phyloP scores from a whole-genome alignment of 1,140 invertebrate species.

The Drosophila micromelanica region DNA sequence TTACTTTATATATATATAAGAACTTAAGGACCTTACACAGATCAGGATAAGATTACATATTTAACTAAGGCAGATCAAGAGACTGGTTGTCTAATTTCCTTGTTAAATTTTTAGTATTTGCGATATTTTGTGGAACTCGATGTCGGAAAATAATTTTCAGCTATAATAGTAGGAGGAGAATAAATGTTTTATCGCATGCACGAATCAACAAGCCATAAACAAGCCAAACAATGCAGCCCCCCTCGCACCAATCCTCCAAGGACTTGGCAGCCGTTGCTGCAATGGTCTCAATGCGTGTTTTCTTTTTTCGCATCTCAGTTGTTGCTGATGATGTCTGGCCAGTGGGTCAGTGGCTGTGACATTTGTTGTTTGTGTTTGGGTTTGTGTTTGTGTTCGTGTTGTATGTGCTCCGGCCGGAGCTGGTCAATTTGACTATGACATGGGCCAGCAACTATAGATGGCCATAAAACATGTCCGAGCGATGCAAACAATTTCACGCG shows the following conservation, averaged over 20 bases:
- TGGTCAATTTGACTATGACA: slow-evolving; percentile 78
- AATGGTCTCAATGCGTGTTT: slow-evolving; percentile 32
- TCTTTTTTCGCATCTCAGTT: slow-evolving; percentile 15
- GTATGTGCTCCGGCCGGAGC: slow-evolving; percentile 35
- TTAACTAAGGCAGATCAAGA: too few species aligned
- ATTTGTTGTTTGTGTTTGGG: slow-evolving; percentile 46
- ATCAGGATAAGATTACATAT: too few species aligned
- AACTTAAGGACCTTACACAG: too few species aligned
- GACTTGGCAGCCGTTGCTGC: slow-evolving; percentile 42
- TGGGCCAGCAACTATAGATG: slow-evolving; percentile 46
- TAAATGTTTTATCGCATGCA: slow-evolving; percentile 62
- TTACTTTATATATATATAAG: background rate
- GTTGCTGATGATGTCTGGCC: slow-evolving; percentile 30
- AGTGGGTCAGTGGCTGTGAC: slow-evolving; percentile 55
- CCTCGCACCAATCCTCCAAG: slow-evolving; percentile 7
- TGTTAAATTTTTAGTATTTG: background rate
- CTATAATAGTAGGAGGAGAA: slow-evolving; percentile 45
- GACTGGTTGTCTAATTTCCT: too few species aligned
- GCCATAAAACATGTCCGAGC: slow-evolving; percentile 43
- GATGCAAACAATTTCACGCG: slow-evolving; percentile 60
- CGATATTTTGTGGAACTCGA: too few species aligned
- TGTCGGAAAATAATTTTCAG: slow-evolving; percentile 31
- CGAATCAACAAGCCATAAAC: slow-evolving; percentile 74
- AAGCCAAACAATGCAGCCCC: slow-evolving; percentile 48
- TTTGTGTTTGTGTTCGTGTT: slow-evolving; percentile 38